phyloP scores from a whole-genome alignment of 1,140 invertebrate genomes.

The Nebria ingens region DNA sequence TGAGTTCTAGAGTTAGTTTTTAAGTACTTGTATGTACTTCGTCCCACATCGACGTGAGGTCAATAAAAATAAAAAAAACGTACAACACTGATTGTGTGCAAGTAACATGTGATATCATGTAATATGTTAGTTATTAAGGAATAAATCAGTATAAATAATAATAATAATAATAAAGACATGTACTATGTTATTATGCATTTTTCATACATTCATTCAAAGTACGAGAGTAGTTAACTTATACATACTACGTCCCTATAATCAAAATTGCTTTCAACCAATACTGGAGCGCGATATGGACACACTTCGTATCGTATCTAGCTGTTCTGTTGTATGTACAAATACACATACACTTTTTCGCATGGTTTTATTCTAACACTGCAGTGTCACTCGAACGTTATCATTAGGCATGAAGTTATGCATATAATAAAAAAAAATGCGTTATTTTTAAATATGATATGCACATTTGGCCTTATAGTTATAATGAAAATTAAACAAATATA shows the following conservation, averaged over 20 bases:
- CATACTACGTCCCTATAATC: neutral
- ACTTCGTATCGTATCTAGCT: no score
- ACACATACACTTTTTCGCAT: no score
- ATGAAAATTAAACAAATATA: neutral
- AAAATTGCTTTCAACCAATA: neutral
- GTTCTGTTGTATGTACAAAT: no score
- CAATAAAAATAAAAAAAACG: slow-evolving; percentile 38
- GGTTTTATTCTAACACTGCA: no score
- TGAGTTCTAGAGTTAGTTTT: neutral
- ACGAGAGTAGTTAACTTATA: neutral
- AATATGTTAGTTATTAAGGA: slow-evolving; percentile 37
- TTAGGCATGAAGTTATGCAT: no score
- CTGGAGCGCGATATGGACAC: no score
- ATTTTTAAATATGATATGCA: neutral
- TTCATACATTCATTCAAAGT: neutral
- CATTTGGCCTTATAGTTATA: neutral
- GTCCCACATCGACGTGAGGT: slow-evolving; percentile 35
- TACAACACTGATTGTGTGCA: slow-evolving; percentile 37
- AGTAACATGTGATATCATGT: slow-evolving; percentile 39
- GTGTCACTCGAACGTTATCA: no score
- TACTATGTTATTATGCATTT: neutral
- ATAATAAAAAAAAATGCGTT: neutral
- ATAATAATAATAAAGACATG: slow-evolving; percentile 9
- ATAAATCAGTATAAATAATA: slow-evolving; percentile 34
- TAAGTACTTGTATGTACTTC: slow-evolving; percentile 28